Evolutionary conservation across 2,113 vertebrate species (phyloP).

Genomic region (Zeus faber): DNA sequence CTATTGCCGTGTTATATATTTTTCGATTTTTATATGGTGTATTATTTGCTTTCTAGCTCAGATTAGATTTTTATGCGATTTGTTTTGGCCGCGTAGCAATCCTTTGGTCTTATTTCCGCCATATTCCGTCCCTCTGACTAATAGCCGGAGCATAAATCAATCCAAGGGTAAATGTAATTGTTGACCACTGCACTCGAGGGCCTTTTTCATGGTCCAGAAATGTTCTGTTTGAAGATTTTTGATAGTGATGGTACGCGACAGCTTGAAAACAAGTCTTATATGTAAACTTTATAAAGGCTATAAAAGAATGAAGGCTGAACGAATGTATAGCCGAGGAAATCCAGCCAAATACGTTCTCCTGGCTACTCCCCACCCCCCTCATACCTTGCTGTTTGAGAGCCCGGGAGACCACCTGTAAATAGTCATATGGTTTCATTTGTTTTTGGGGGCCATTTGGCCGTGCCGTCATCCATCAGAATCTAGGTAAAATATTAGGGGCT

Average conservation of each 20-base stretch:
- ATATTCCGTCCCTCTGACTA: too few species aligned
- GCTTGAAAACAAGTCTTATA: neutral
- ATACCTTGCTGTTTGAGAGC: slow-evolving; percentile 61
- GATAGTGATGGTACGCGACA: neutral
- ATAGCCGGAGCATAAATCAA: too few species aligned
- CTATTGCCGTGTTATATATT: too few species aligned
- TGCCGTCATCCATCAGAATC: slow-evolving; percentile 68
- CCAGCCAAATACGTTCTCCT: slow-evolving; percentile 19
- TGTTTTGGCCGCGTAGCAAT: too few species aligned
- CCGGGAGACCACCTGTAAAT: slow-evolving; percentile 65
- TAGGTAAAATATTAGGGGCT: slow-evolving; percentile 40
- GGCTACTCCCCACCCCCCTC: slow-evolving; percentile 55
- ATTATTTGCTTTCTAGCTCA: too few species aligned
- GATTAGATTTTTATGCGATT: too few species aligned
- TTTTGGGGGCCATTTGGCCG: slow-evolving; percentile 52
- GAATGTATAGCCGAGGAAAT: slow-evolving; percentile 5
- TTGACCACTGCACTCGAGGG: too few species aligned
- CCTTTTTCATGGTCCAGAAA: too few species aligned
- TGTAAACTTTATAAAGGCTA: neutral
- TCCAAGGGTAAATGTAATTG: too few species aligned
- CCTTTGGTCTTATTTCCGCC: too few species aligned
- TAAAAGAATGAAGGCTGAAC: neutral
- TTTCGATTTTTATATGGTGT: too few species aligned
- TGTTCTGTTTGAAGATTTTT: neutral
- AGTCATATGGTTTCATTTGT: slow-evolving; percentile 66